A percentile compares a stretch with the other conserved stretches of the same genome.
These are phyloP conservation scores for Microcaecilia unicolor DNA, from an alignment of 2,797 vertebrate species.

Conservation along the genomic window DNA sequence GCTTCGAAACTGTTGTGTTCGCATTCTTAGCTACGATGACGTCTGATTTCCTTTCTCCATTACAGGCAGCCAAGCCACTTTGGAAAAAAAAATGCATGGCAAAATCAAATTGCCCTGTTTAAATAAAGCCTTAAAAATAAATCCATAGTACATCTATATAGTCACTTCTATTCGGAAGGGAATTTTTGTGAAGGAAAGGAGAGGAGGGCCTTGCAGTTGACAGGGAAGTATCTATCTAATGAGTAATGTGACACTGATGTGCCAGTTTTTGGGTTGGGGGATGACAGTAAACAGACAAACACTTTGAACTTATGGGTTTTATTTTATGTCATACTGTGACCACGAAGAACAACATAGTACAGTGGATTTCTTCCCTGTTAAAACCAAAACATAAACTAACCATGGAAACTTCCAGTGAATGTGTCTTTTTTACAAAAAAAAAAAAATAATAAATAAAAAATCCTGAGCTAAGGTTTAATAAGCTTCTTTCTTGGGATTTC, in stretches of 20 bases:
- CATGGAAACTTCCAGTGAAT: conserved; percentile 35
- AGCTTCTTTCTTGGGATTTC: background rate
- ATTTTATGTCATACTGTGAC: conserved; percentile 49
- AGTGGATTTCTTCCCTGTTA: conserved; percentile 28
- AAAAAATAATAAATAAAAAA: no score
- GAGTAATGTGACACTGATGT: conserved; percentile 32
- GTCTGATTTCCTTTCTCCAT: background rate
- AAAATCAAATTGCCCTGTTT: conserved; percentile 17
- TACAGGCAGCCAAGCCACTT: background rate
- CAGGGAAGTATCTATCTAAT: conserved; percentile 42
- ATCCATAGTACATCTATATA: conserved; percentile 13
- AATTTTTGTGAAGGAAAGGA: conserved; percentile 32
- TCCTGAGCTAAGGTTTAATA: conserved; percentile 3
- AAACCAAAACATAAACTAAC: conserved; percentile 34
- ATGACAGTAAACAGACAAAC: conserved; percentile 46
- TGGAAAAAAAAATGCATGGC: background rate
- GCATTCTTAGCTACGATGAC: background rate
- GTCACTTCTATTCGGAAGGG: conserved; percentile 35
- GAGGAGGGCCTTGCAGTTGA: conserved; percentile 24
- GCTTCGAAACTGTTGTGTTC: no score
- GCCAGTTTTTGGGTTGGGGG: conserved; percentile 46
- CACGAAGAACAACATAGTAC: conserved; percentile 47
- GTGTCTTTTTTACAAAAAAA: conserved; percentile 23
- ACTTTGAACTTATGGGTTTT: conserved; percentile 53
- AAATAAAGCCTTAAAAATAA: conserved; percentile 23